Evolutionary conservation across 2,888 invertebrate species (phyloP).

Genomic region (Chrysina gloriosa): DNA sequence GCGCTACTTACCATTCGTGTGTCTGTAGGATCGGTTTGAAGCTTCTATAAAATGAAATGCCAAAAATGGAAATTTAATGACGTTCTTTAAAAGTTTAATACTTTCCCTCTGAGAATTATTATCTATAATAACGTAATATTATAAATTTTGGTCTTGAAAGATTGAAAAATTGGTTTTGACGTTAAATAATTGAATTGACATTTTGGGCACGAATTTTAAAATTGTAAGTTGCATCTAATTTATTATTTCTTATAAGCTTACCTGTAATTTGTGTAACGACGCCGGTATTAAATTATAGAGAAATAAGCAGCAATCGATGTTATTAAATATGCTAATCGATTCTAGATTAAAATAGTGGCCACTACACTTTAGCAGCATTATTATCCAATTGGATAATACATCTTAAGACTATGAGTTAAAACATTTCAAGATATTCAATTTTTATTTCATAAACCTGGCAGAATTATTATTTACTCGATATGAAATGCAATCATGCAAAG

Average conservation of each 20-base stretch:
- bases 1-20: not conserved
- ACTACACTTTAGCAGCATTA: no score
- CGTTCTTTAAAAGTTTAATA: not conserved
- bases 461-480: no score
- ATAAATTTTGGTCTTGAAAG: not conserved
- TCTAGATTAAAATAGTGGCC: not conserved
- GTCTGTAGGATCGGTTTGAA: not conserved
- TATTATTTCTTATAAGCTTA: not conserved
- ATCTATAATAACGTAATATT: not conserved
- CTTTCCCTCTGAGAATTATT: not conserved
- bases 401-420: no score
- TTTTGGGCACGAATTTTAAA: not conserved
- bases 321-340: not conserved
- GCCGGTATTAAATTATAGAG: not conserved
- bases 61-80: constrained; percentile 4
- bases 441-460: no score
- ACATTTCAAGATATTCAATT: no score
- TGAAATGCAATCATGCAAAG: no score
- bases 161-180: not conserved
- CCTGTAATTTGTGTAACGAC: not conserved
- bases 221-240: not conserved
- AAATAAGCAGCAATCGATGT: not conserved
- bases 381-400: no score
- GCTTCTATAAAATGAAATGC: not conserved
- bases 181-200: not conserved